Evolutionary conservation across 1,140 invertebrate species (phyloP), one percentile per base, ranked within the genome.

Genomic region (Nixonia krombeini): DNA sequence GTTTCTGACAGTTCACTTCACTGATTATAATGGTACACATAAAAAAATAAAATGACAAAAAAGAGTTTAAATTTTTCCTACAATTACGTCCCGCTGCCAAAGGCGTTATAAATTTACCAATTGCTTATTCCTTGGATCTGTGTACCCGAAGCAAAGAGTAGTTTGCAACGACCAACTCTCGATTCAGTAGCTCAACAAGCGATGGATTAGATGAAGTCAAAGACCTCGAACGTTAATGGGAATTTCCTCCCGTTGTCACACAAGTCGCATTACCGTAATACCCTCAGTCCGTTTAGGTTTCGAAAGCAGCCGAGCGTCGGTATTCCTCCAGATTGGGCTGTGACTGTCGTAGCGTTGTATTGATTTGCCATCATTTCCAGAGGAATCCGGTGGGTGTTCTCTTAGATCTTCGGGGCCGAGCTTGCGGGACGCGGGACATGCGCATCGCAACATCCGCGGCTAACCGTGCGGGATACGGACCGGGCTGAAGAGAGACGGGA

Each of bases 321-420:
- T 15, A 55, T 52, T 66, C 51, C 52, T 57, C 18, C 21, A 29
- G 45, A 55, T 56, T 56, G 46, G 13, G n/a, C 33, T 33, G 37
- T 37, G 29, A 44, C 17, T 26, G 44, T 50, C 15, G 53, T 23
- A 47, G 58, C 38, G 31, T 25, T 23, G 70, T 85, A 85, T 85
- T 83, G 83, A 85, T 85, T 84, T 81, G 68, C 81, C 78, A 84
- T 85, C 80, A 79, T 59, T 79, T 80, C 80, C 81, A 83, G 80
- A 80, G 81, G 75, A 78, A 16, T 44, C 37, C 18, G 55, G 71
- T 78, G 79, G 76, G 75, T 81, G 76, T 81, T 68, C 72, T 73
- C 62, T 58, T 29, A 42, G 41, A 21, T 56, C 29, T 73, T 70
- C 64, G 75, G 75, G 78, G 75, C 73, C 23, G 69, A 71, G 68